Percentiles rank a stretch among this genome's conserved stretches.
phyloP scores from a whole-genome alignment of 2,797 vertebrate species.

The Sparidentex hasta region DNA sequence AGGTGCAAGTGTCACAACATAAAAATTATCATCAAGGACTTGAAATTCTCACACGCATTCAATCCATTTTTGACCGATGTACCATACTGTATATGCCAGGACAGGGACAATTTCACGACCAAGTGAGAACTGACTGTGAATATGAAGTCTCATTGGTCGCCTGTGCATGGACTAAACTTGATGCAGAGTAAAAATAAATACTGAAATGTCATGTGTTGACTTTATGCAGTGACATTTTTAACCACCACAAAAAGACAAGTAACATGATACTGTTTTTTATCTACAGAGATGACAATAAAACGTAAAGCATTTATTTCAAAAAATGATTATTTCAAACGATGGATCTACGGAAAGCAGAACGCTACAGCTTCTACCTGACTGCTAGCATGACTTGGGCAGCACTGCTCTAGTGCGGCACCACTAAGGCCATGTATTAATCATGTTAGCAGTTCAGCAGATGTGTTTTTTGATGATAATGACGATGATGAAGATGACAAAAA shows the following conservation, averaged over 20 bases:
- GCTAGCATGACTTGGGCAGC: slow-evolving; percentile 52
- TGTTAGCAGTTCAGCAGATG: slow-evolving; percentile 79
- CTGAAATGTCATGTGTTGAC: slow-evolving; percentile 29
- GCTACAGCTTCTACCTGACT: slow-evolving; percentile 37
- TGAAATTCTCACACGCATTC: slow-evolving; percentile 38
- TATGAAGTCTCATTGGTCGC: neutral
- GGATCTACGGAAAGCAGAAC: slow-evolving; percentile 30
- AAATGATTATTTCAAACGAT: slow-evolving; percentile 21
- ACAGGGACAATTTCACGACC: slow-evolving; percentile 21
- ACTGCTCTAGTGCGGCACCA: slow-evolving; percentile 62
- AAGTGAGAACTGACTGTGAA: slow-evolving; percentile 34
- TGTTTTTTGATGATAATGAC: slow-evolving; percentile 65
- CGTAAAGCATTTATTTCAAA: slow-evolving; percentile 15
- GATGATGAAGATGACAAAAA: slow-evolving; percentile 45
- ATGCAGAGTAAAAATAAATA: slow-evolving; percentile 24
- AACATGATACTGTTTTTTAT: slow-evolving; percentile 5
- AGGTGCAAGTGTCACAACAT: slow-evolving; percentile 37
- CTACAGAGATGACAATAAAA: slow-evolving; percentile 38
- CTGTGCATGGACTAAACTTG: neutral
- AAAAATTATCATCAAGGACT: slow-evolving; percentile 11
- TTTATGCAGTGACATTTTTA: slow-evolving; percentile 42
- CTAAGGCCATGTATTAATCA: slow-evolving; percentile 73
- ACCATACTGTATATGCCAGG: neutral
- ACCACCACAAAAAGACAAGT: slow-evolving; percentile 32
- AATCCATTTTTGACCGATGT: slow-evolving; percentile 26